Percentiles rank a stretch among this genome's conserved stretches.
These are phyloP conservation scores for Xenopus laevis DNA, from an alignment of 2,113 vertebrate species.

Conservation along the genomic window DNA sequence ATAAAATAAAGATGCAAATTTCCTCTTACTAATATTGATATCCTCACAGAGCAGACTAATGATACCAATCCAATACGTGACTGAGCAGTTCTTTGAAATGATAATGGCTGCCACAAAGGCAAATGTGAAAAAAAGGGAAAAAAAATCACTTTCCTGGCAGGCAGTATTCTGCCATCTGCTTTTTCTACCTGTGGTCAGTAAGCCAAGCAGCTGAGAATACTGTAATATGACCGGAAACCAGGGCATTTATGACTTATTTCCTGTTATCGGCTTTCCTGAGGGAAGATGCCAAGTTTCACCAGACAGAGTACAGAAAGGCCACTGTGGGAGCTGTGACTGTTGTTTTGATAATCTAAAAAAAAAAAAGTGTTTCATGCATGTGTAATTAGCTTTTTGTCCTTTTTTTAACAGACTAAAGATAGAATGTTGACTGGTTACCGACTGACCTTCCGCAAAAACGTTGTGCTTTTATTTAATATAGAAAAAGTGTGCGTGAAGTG, in stretches of 20 bases:
- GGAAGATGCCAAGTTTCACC: conserved; percentile 57
- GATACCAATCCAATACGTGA: no score
- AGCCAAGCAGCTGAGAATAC: conserved; percentile 61
- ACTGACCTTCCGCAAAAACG: neutral
- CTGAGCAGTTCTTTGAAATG: no score
- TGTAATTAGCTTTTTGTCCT: neutral
- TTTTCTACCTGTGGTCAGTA: conserved; percentile 53
- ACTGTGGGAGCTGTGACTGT: conserved; percentile 51
- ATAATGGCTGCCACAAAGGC: no score
- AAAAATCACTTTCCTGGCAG: conserved; percentile 38
- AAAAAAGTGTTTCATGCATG: neutral
- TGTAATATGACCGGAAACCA: conserved; percentile 70
- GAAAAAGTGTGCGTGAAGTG: no score
- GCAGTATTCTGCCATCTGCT: conserved; percentile 55
- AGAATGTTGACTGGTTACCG: neutral
- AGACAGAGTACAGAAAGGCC: conserved; percentile 51
- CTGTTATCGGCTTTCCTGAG: conserved; percentile 82
- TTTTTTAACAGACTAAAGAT: neutral
- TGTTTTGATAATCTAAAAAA: conserved; percentile 43
- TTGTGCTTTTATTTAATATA: neutral
- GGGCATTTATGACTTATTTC: conserved; percentile 88
- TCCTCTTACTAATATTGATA: no score
- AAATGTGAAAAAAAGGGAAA: neutral
- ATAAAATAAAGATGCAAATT: no score
- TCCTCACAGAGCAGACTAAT: no score